phyloP scores from a whole-genome alignment of 2,113 vertebrate genomes.

The Colinus virginianus region DNA sequence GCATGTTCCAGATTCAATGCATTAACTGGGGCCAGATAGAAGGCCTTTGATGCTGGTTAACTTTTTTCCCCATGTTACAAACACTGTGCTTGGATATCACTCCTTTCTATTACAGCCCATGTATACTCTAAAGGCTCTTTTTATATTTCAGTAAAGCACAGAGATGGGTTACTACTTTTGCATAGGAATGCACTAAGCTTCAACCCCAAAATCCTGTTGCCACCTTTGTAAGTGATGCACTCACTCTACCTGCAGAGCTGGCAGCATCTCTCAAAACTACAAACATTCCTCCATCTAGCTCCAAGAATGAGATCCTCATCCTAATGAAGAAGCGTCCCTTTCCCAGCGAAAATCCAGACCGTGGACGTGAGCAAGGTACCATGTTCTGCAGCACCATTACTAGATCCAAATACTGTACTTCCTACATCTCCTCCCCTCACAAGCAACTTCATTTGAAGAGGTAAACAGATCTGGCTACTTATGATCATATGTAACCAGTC shows the following conservation, averaged over 20 bases:
- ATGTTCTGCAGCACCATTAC: constrained; percentile 6
- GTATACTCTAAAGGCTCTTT: not conserved
- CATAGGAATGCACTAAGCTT: constrained; percentile 24
- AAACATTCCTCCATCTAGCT: not conserved
- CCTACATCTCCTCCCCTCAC: not conserved
- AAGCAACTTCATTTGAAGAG: not conserved
- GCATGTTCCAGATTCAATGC: not conserved
- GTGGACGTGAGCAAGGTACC: not conserved
- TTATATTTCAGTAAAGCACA: constrained; percentile 6
- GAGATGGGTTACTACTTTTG: constrained; percentile 18
- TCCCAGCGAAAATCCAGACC: not conserved
- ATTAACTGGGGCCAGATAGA: not conserved
- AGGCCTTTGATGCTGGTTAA: not conserved
- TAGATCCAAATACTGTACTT: not conserved
- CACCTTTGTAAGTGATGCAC: not conserved
- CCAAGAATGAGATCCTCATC: not conserved
- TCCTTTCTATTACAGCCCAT: not conserved
- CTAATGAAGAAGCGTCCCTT: not conserved
- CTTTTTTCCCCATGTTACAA: not conserved
- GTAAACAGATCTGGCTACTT: constrained; percentile 2
- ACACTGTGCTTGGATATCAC: not conserved
- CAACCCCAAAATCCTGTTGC: constrained; percentile 7
- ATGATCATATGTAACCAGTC: not conserved
- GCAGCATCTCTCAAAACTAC: constrained; percentile 18
- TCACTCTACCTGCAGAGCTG: constrained; percentile 34